A percentile compares a stretch with the other conserved stretches of the same genome.
phyloP scores from a whole-genome alignment of 2,113 vertebrate genomes.

The Alaudala cheleensis region DNA sequence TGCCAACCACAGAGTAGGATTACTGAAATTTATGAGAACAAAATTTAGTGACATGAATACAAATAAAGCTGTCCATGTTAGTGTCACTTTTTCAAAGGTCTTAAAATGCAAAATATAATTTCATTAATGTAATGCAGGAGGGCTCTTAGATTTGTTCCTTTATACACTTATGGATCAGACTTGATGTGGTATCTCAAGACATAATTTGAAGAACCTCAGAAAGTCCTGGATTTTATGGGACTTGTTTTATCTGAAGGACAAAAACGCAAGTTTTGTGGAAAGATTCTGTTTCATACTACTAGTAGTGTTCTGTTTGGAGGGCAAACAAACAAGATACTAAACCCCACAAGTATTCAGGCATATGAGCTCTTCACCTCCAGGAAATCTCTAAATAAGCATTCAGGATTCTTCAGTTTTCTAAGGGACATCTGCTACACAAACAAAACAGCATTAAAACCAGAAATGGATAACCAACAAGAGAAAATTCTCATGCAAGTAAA shows the following conservation, averaged over 20 bases:
- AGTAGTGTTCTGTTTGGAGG: background rate
- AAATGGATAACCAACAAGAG: background rate
- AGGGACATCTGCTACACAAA: background rate
- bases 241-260: background rate
- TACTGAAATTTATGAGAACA: constrained; percentile 12
- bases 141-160: background rate
- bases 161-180: background rate
- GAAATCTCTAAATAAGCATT: background rate
- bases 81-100: background rate
- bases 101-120: background rate
- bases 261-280: background rate
- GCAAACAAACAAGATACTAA: background rate
- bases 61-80: background rate
- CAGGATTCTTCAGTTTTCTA: background rate
- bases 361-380: background rate
- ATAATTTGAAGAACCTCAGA: background rate
- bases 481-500: background rate
- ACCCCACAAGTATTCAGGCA: background rate
- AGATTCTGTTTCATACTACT: background rate
- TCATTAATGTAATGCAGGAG: background rate
- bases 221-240: background rate
- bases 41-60: background rate
- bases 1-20: background rate
- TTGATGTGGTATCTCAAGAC: background rate
- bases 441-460: background rate